Base-by-base conservation (phyloP, 1,140 invertebrate species). In the Chionoecetes opilio region DNA sequence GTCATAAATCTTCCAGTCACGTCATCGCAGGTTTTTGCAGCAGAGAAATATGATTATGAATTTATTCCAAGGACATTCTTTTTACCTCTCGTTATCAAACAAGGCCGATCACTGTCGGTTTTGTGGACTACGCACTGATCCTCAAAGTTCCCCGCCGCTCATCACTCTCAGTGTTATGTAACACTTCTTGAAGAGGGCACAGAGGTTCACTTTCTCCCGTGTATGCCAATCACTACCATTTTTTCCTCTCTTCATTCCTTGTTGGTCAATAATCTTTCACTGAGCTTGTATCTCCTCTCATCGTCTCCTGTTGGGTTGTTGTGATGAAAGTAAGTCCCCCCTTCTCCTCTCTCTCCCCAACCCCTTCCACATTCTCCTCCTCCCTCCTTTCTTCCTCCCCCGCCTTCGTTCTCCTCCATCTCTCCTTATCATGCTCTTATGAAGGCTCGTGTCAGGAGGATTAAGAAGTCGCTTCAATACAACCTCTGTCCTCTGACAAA, bases 61-160 rank as follows among this genome's bases (percentile, higher is more conserved):
- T 75, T 75, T 75, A 75, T 75, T 75, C 63, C 63, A 75, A 75
- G 63, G 63, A 75, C 63, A 75, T 75, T 75, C n/a, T 75, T 75
- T 21, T 75, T 75, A 75, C 21, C 63, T 75, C 11, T n/a, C 46
- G 46, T 26, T n/a, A n/a, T 75, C 21, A n/a, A 75, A 75, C 63
- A 75, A 75, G 63, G n/a, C 63, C n/a, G 1, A 75, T 75, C 63
- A 75, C 63, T n/a, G 63, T 26, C n/a, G 63, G 21, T 21, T 17
- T n/a, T n/a, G 63, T n/a, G 8, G 21, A n/a, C 21, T 75, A 0
- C 6, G 63, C 21, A 26, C 6, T 6, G 63, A 21, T 75, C 11
- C 8, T 75, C 6, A 75, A n/a, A n/a, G 63, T 21, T 75, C 21
- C n/a, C n/a, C n/a, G 21, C 63, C 63, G 63, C 63, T n/a, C n/a